Evolutionary conservation across 2,888 invertebrate species (phyloP), one percentile per base, ranked within the genome.

Genomic region (Drosophila incognita): DNA sequence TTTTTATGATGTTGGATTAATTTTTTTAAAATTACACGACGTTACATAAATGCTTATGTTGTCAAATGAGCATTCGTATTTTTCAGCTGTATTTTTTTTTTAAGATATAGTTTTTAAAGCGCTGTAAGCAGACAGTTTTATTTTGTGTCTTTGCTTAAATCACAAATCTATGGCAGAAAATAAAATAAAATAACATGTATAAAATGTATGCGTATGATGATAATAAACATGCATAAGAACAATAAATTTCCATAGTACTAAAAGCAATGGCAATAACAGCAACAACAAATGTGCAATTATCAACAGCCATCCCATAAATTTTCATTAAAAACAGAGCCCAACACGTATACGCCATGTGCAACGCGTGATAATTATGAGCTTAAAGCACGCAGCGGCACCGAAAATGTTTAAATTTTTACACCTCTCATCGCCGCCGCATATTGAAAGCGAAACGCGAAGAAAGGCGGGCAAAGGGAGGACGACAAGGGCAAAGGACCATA

Each of bases 351-450:
- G 74, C 73, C 83, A 73, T 76, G 77, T 83, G 81, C 62, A 86
- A 79, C 58, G 82, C 74, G 77, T 81, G 76, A 79, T 86, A 86
- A 86, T 89, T 78, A 85, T 88, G 86, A 69, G 79, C 73, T 73
- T 77, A 76, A 81, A 83, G 68, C 87, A 88, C 83, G 81, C 72
- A 79, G 46, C 4, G 46, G 65, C 54, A 51, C 29, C 31, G 36
- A 70, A 69, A 64, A 52, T 62, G 74, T 68, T 74, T 38, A 49
- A 49, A 60, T 54, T 67, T 61, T 52, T 24, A 10, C 59, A 21
- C 27, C 38, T 24, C 38, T 38, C 24, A 13, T 13, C n/a, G 51
- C 46, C 29, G 46, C 62, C 51, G 49, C 46, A 36, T 51, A 49
- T 36, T 74, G 59, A 75, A 81, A 79, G 73, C 64, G 74, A 81